These are phyloP conservation scores for Muscina levida DNA, from an alignment of 2,888 invertebrate genomes.

Conservation along the genomic window DNA sequence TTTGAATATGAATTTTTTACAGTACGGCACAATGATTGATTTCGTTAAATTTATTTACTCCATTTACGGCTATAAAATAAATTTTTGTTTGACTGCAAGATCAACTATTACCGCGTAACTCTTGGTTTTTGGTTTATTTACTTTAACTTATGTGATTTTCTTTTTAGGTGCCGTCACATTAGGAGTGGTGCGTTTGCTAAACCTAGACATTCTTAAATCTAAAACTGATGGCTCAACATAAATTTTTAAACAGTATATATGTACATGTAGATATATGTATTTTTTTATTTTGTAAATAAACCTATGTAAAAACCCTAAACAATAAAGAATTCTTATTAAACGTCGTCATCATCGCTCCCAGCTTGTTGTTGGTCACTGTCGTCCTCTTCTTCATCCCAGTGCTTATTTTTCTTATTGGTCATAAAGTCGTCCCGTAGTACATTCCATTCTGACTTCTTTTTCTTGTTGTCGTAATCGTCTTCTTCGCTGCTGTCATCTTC, in stretches of 20 bases:
- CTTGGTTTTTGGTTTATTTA: too few species aligned
- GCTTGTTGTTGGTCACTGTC: constrained; percentile 56
- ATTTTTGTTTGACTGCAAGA: too few species aligned
- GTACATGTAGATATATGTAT: too few species aligned
- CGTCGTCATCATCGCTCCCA: constrained; percentile 59
- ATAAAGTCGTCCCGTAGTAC: constrained; percentile 91
- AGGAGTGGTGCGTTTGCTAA: constrained; percentile 83
- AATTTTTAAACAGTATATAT: neutral
- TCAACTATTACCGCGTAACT: too few species aligned
- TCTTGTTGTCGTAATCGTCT: constrained; percentile 73
- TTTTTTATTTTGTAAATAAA: constrained; percentile 32
- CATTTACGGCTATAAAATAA: too few species aligned
- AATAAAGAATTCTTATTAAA: constrained; percentile 49
- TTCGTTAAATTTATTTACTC: too few species aligned
- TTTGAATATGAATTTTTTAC: too few species aligned
- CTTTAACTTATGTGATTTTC: too few species aligned
- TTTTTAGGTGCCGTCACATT: constrained; percentile 81
- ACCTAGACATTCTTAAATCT: constrained; percentile 74
- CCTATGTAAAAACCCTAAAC: constrained; percentile 13
- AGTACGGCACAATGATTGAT: too few species aligned
- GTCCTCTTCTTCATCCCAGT: constrained; percentile 89
- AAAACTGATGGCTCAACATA: constrained; percentile 25
- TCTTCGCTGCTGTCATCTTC: constrained; percentile 80
- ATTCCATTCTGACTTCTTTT: constrained; percentile 82
- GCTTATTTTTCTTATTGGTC: constrained; percentile 93